Base-by-base conservation (phyloP, 2,113 vertebrate genomes). In the Onychostoma macrolepis region DNA sequence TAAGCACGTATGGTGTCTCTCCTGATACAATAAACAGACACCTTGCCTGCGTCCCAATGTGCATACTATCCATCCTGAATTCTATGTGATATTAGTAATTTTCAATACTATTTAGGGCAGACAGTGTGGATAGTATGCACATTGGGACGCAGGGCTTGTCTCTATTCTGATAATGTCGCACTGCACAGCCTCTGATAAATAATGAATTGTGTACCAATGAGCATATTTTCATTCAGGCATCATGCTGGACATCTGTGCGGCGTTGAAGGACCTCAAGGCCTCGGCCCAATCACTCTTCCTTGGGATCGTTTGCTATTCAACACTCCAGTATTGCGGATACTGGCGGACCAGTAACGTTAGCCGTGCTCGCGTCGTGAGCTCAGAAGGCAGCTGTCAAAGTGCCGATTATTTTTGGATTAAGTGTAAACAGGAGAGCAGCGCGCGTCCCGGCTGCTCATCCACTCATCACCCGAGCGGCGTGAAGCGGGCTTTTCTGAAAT, bases 201-300 rank as follows among this genome's bases (percentile, higher is more conserved):
- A 53, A 53, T 56, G 2, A 78, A 50, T 50, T 78, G n/a, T 28
- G 6, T 11, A 30, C 43, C 74, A 78, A 56, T 21, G 48, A 5
- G 76, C 21, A 33, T 43, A 30, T 87, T 67, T 93, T 93, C 36
- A 65, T 58, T 92, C 94, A 93, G 95, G 95, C 94, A 93, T 26
- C 82, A 0, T 41, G 17, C 12, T 61, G 91, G 94, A 63, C 84
- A 92, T 83, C 94, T 95, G 95, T 95, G 94, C 94, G 91, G 93
- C 86, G 91, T 79, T 76, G 76, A 87, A 95, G 88, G 94, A 93
- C 93, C 93, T 89, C 85, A 30, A 53, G 80, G 88, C 88, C 30
- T 90, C 75, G 90, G 91, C 85, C 87, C 90, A 86, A 89, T 90
- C 67, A 87, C 90, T 88, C 58, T 88, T 89, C 90, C 85, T 76